Percentiles rank a stretch among this genome's conserved stretches.
These are phyloP conservation scores for Salvator merianae DNA, from an alignment of 2,113 vertebrate species.

Conservation along the genomic window DNA sequence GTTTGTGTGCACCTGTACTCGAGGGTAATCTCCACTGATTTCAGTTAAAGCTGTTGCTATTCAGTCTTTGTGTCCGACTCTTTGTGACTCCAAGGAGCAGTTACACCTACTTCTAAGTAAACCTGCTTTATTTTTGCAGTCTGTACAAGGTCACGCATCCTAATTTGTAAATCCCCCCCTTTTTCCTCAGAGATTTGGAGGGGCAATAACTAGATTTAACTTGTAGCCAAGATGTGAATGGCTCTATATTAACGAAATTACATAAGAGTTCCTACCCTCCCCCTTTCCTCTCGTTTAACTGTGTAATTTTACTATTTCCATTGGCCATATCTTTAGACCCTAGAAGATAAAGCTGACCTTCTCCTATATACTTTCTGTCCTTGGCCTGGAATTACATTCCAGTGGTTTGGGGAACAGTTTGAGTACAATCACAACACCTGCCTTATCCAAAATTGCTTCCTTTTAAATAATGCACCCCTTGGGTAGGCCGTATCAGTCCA, in stretches of 20 bases:
- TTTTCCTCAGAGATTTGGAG: accelerated
- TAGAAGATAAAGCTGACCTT: background rate
- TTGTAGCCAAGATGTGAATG: background rate
- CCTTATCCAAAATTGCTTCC: accelerated
- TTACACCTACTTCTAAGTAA: background rate
- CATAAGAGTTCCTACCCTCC: too few species aligned
- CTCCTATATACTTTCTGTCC: background rate
- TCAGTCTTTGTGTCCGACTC: too few species aligned
- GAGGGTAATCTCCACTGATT: background rate
- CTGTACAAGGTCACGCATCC: background rate
- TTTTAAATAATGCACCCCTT: background rate
- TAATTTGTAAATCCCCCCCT: accelerated
- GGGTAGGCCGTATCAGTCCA: background rate
- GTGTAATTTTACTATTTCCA: slow-evolving; percentile 14
- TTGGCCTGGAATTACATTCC: accelerated
- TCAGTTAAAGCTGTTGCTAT: too few species aligned
- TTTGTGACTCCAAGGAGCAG: too few species aligned
- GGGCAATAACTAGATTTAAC: background rate
- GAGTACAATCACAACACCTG: accelerated
- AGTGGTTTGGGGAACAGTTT: background rate
- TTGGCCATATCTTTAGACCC: background rate
- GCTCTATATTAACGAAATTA: background rate
- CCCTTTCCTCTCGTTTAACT: slow-evolving; percentile 23
- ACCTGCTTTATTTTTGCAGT: background rate
- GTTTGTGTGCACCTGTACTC: background rate